A percentile compares a stretch with the other conserved stretches of the same genome.
Evolutionary conservation across 2,113 vertebrate genomes (phyloP).

Genomic region (Laticauda laticaudata): DNA sequence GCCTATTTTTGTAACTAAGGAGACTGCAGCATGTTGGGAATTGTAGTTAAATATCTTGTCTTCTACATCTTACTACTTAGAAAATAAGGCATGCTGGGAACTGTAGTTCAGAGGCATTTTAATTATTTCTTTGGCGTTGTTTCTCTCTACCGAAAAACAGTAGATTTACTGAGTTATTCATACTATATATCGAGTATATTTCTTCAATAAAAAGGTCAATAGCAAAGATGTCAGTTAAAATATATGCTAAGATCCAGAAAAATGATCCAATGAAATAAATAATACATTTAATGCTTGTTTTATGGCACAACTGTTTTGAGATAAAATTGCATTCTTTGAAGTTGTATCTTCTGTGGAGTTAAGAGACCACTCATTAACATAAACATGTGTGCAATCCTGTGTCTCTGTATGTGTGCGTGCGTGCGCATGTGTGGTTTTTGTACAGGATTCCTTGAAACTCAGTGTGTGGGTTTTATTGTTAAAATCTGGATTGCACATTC

Average conservation of each 20-base stretch:
- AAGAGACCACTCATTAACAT: not conserved
- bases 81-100: conserved; percentile 8
- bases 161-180: not conserved
- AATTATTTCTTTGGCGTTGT: too few relatives aligned
- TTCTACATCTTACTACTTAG: not conserved
- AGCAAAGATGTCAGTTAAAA: not conserved
- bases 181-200: not conserved
- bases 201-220: not conserved
- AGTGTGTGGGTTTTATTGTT: not conserved
- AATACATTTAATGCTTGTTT: not conserved
- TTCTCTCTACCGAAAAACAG: not conserved
- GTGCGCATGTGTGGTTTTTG: not conserved
- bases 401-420: too few relatives aligned
- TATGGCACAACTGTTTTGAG: not conserved
- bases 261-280: not conserved
- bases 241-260: not conserved
- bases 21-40: conserved; percentile 10
- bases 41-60: conserved; percentile 10
- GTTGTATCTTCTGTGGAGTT: not conserved
- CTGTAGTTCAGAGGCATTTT: not conserved
- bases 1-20: conserved; percentile 19
- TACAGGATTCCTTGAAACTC: not conserved
- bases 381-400: not conserved
- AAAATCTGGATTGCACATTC: not conserved
- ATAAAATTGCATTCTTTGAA: not conserved